phyloP scores from a whole-genome alignment of 2,888 invertebrate species.

The Anorthoa munda region DNA sequence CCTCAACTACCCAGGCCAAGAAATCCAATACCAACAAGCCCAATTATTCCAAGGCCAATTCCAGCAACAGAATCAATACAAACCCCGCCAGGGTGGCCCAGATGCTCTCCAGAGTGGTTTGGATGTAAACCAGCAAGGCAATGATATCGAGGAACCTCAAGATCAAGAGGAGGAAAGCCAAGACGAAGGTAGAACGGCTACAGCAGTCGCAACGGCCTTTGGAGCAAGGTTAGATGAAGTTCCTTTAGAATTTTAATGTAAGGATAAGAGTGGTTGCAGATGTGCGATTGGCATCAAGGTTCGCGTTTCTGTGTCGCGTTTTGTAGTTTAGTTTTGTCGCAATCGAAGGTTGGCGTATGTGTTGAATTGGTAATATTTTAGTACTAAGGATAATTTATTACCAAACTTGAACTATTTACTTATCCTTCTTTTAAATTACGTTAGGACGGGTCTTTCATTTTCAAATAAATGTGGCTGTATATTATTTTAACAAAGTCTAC shows the following conservation, averaged over 20 bases:
- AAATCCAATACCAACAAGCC: constrained; percentile 47
- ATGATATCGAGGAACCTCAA: constrained; percentile 79
- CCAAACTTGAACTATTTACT: not conserved
- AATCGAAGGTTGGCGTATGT: constrained; percentile 35
- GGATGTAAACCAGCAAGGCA: constrained; percentile 83
- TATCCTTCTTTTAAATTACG: no score
- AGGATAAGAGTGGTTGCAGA: constrained; percentile 41
- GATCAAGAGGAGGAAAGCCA: constrained; percentile 73
- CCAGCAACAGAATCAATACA: constrained; percentile 61
- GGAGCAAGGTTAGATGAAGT: constrained; percentile 82
- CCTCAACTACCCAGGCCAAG: constrained; percentile 68
- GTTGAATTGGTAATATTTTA: constrained; percentile 40
- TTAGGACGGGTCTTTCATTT: no score
- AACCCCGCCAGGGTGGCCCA: constrained; percentile 68
- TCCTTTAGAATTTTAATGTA: constrained; percentile 70
- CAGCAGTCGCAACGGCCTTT: constrained; percentile 87
- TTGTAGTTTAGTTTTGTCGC: constrained; percentile 24
- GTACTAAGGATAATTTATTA: not conserved
- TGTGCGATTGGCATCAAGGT: constrained; percentile 46
- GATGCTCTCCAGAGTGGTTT: constrained; percentile 83
- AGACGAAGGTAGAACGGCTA: constrained; percentile 76
- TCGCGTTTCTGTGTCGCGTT: constrained; percentile 12
- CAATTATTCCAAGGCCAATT: constrained; percentile 58
- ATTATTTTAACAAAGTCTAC: not conserved
- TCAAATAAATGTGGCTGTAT: not conserved